Base-by-base conservation (phyloP, 2,797 vertebrate genomes). In the Manis pentadactyla region DNA sequence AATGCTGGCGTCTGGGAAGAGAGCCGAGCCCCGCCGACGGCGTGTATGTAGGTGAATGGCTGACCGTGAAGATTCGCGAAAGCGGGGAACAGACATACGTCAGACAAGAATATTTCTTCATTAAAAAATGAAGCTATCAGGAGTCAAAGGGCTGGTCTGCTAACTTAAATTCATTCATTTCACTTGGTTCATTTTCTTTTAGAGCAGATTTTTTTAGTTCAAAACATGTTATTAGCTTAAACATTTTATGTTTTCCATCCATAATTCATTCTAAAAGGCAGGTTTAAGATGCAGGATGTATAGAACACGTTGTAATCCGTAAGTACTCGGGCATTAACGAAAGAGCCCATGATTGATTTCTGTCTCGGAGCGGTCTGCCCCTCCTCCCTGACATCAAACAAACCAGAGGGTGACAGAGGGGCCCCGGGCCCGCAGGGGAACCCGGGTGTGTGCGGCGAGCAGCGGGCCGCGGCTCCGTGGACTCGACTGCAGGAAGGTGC, bases 231-330 rank as follows among this genome's bases (percentile, higher is more conserved):
- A 46, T 71, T 55, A 29, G 57, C 75, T 84, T 34, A 37, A 85
- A 53, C 42, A 61, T 81, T 91, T 53, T 64, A 42, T 94, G n/a
- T 90, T 86, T 88, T 64, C 34, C 42, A 68, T 77, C 34, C 92
- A 96, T 81, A 91, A 73, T 97, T 98, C 93, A 93, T 84, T 93
- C 96, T 94, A 61, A 96, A 97, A 94, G n/a, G 27, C 21, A 57
- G 59, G 94, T 96, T 97, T 98, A 96, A 90, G 82, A 75, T 81
- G 55, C 18, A 85, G 90, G 0, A 49, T 86, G 46, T 74, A 90
- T 18, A 57, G 66, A 90, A 79, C 71, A 1, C 96, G 93, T 94
- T 98, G 95, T 97, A 97, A 97, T 93, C 64, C 57, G 7, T 77
- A 95, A 96, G 13, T 39, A 94, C 95, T 87, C 31, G 49, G 88